These are phyloP conservation scores for Hyaena hyaena DNA, from an alignment of 2,113 vertebrate species.

Conservation along the genomic window DNA sequence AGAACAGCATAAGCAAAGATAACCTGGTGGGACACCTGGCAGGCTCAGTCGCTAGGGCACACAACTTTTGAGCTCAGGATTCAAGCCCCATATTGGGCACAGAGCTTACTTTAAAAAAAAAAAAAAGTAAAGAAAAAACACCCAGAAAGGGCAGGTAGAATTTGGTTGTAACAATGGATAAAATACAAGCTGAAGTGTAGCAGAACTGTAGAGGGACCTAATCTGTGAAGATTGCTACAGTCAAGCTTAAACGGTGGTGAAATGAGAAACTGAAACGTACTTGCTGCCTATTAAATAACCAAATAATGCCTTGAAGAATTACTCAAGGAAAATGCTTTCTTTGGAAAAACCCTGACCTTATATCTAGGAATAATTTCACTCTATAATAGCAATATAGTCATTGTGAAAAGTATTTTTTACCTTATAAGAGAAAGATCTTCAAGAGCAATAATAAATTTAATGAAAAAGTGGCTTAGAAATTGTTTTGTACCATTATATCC, in stretches of 20 bases:
- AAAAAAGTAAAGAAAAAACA: neutral
- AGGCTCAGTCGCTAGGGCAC: neutral
- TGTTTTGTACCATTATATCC: neutral
- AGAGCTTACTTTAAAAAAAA: neutral
- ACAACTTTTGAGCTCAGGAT: neutral
- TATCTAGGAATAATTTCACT: slow-evolving; percentile 6
- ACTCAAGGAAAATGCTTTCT: neutral
- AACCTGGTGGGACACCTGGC: neutral
- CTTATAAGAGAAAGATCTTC: neutral
- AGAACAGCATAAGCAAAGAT: neutral
- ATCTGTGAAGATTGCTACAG: neutral
- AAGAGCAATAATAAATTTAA: slow-evolving; percentile 7
- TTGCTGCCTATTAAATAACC: neutral
- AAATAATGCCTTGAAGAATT: neutral
- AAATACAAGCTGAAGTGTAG: neutral
- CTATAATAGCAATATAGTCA: neutral
- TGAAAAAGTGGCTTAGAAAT: neutral
- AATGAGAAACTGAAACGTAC: slow-evolving; percentile 22
- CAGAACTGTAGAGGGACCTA: neutral
- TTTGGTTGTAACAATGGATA: neutral
- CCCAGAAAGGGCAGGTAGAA: neutral
- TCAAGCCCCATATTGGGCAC: neutral
- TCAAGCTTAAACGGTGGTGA: neutral
- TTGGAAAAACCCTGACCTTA: neutral
- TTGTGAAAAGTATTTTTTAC: neutral